Conservation (phyloP, 2,888 invertebrate genomes). For the Hemistola chrysoprasaria region DNA sequence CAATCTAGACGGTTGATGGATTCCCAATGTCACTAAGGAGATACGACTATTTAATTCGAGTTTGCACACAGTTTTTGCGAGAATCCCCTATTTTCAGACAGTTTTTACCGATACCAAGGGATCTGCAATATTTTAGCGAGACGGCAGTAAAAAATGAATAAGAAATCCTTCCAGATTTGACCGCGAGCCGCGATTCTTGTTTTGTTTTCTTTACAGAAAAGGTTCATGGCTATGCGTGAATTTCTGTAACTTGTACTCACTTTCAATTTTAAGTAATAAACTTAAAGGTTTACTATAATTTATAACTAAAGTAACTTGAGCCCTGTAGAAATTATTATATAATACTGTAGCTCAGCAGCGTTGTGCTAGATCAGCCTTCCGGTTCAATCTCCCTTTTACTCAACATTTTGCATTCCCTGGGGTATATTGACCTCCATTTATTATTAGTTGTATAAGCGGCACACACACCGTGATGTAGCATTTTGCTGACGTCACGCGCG, state of each 20-base stretch:
- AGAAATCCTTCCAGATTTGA: slow-evolving; percentile 10
- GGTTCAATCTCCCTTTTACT: slow-evolving; percentile 11
- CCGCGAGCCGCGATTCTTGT: slow-evolving; percentile 8
- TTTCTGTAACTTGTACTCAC: no score
- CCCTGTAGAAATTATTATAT: not conserved
- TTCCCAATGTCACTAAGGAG: slow-evolving; percentile 64
- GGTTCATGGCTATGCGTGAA: no score
- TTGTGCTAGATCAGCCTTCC: slow-evolving; percentile 12
- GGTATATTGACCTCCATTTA: slow-evolving; percentile 22
- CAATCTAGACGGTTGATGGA: slow-evolving; percentile 68
- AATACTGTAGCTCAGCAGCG: not conserved
- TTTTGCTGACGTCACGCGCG: slow-evolving; percentile 24
- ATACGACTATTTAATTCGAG: slow-evolving; percentile 75
- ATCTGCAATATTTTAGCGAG: slow-evolving; percentile 41
- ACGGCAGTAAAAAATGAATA: slow-evolving; percentile 29
- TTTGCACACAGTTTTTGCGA: slow-evolving; percentile 64
- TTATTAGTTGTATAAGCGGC: slow-evolving; percentile 18
- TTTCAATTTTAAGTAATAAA: no score
- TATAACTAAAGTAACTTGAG: no score
- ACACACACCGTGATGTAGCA: slow-evolving; percentile 16
- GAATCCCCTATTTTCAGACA: slow-evolving; percentile 47
- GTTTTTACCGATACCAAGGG: slow-evolving; percentile 42
- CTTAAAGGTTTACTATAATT: no score
- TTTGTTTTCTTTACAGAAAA: slow-evolving; percentile 6
- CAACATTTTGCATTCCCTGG: slow-evolving; percentile 16